Conservation (phyloP, 2,888 invertebrate species). For the Plebejus melissa region DNA sequence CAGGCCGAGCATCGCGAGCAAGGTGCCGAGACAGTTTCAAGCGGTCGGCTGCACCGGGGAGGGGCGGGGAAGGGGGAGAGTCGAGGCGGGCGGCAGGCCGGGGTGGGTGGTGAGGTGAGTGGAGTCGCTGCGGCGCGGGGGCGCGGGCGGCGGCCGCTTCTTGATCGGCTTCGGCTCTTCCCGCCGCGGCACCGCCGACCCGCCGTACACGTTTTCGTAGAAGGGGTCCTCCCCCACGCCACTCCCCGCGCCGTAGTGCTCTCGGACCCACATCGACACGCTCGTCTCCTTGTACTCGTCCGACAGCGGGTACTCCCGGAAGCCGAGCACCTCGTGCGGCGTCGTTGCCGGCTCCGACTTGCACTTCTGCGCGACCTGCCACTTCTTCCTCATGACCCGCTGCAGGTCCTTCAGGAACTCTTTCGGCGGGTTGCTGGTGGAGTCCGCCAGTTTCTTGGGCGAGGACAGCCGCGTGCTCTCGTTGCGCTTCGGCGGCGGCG, state of each 20-base stretch:
- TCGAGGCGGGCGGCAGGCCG: constrained; percentile 35
- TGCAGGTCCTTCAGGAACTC: constrained; percentile 94
- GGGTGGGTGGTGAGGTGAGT: constrained; percentile 83
- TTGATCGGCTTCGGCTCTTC: constrained; percentile 72
- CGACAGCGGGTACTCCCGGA: constrained; percentile 87
- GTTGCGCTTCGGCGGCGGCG: constrained; percentile 86
- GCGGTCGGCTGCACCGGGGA: constrained; percentile 54
- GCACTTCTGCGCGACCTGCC: constrained; percentile 96
- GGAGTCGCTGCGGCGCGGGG: constrained; percentile 93
- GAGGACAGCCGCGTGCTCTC: constrained; percentile 86
- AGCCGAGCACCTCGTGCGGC: constrained; percentile 94
- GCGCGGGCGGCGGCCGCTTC: constrained; percentile 91
- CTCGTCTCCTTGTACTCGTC: constrained; percentile 88
- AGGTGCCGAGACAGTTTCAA: constrained; percentile 43
- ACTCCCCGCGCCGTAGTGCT: constrained; percentile 85
- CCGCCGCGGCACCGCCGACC: constrained; percentile 51
- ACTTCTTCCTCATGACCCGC: constrained; percentile 94
- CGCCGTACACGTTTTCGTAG: constrained; percentile 85
- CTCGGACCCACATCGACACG: constrained; percentile 93
- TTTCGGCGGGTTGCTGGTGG: constrained; percentile 85
- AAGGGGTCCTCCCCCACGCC: constrained; percentile 75
- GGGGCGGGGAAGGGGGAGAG: constrained; percentile 42
- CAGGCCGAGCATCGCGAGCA: constrained; percentile 36
- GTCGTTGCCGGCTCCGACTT: constrained; percentile 92
- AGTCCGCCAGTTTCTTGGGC: constrained; percentile 86